These are phyloP conservation scores for Lithosia quadra DNA, from an alignment of 2,888 invertebrate species.

Conservation along the genomic window DNA sequence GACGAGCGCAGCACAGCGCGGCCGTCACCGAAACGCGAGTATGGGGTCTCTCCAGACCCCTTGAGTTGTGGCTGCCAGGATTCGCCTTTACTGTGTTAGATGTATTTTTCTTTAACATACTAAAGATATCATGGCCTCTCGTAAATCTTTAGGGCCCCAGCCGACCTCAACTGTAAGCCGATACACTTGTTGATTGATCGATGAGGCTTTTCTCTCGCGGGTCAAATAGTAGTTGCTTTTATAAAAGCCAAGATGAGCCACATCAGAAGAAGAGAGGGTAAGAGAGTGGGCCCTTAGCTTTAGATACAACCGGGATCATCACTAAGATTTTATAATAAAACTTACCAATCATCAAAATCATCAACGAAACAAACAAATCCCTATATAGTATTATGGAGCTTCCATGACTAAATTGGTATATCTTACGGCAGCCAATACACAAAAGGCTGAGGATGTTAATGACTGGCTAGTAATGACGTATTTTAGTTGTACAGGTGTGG, in stretches of 20 bases:
- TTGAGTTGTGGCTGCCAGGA: slow-evolving; percentile 89
- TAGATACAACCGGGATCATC: no score
- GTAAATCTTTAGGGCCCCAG: no score
- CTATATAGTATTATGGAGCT: background rate
- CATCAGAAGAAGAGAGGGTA: no score
- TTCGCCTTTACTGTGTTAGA: slow-evolving; percentile 76
- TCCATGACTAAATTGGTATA: background rate
- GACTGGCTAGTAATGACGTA: background rate
- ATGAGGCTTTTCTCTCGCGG: no score
- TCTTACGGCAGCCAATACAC: background rate
- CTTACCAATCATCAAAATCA: no score
- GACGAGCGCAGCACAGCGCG: slow-evolving; percentile 90
- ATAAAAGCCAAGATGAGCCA: no score
- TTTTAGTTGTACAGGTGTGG: background rate
- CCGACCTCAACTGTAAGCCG: no score
- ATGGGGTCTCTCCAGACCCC: slow-evolving; percentile 89
- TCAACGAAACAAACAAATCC: slow-evolving; percentile 2
- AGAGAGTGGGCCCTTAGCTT: no score
- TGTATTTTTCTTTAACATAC: background rate
- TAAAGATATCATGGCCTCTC: background rate
- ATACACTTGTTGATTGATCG: no score
- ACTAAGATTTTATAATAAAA: no score
- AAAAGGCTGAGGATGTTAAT: background rate
- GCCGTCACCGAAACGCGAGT: slow-evolving; percentile 89
- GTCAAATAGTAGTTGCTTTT: no score